These are phyloP conservation scores for Dolichallabes microphthalmus DNA, from an alignment of 2,113 vertebrate species.

Conservation along the genomic window DNA sequence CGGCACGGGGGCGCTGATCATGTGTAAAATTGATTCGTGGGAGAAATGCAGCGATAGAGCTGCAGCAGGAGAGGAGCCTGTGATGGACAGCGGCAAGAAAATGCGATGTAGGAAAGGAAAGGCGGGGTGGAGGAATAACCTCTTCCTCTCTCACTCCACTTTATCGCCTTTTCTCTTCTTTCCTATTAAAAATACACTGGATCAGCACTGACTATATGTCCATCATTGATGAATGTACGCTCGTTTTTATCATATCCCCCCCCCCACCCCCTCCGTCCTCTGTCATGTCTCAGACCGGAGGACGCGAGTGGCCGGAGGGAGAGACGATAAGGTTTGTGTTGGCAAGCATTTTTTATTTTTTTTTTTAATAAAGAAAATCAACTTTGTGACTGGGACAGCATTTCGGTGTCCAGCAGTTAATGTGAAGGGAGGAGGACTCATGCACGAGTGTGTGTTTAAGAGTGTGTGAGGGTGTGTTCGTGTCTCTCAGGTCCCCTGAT, in stretches of 20 bases:
- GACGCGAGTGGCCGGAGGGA: constrained; percentile 54
- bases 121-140: constrained; percentile 54
- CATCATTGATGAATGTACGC: constrained; percentile 71
- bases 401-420: background rate
- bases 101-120: constrained; percentile 71
- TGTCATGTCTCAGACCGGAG: constrained; percentile 56
- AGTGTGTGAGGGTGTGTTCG: constrained; percentile 27
- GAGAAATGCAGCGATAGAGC: constrained; percentile 98
- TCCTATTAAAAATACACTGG: constrained; percentile 74
- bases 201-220: constrained; percentile 73
- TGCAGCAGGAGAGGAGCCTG: constrained; percentile 79
- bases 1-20: constrained; percentile 99
- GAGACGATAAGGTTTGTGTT: constrained; percentile 37
- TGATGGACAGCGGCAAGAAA: constrained; percentile 85
- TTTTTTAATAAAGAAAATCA: background rate
- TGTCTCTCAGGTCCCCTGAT: constrained; percentile 32
- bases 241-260: no score
- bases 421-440: background rate
- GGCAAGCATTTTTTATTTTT: background rate
- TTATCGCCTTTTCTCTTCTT: constrained; percentile 61
- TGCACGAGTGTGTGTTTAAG: constrained; percentile 13
- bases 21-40: constrained; percentile 99
- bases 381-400: background rate
- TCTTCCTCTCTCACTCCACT: constrained; percentile 51
- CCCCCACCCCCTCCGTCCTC: no score